Percentiles rank a stretch among this genome's conserved stretches.
These are phyloP conservation scores for Sebastes jordani DNA, from an alignment of 2,797 vertebrate species.

Conservation along the genomic window DNA sequence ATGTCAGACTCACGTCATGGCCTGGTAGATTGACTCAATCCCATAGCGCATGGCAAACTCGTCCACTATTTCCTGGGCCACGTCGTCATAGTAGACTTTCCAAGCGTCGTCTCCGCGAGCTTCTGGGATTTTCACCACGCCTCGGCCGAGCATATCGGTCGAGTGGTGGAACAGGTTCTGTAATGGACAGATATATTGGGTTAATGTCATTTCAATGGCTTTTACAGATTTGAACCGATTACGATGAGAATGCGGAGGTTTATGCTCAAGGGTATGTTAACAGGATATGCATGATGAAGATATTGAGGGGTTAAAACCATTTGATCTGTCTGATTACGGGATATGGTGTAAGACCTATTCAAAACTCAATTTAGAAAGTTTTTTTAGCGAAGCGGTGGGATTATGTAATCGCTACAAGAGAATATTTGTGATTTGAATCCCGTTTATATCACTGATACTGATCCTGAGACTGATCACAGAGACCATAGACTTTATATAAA, in stretches of 20 bases:
- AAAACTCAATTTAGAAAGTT: neutral
- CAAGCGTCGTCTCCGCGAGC: conserved; percentile 94
- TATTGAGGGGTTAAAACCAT: neutral
- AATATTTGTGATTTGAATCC: neutral
- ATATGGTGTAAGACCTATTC: neutral
- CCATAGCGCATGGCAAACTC: conserved; percentile 99
- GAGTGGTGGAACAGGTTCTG: conserved; percentile 97
- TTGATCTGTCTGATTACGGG: neutral
- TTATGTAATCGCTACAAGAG: neutral
- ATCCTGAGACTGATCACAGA: neutral
- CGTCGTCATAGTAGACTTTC: conserved; percentile 98
- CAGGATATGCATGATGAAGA: neutral
- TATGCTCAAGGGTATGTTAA: neutral
- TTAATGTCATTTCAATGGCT: neutral
- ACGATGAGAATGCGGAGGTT: neutral
- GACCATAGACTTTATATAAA: no score
- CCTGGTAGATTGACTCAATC: conserved; percentile 98
- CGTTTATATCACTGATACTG: neutral
- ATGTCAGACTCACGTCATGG: conserved; percentile 94
- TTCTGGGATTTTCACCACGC: conserved; percentile 93
- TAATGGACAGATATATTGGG: conserved; percentile 1
- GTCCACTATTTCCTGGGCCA: conserved; percentile 95
- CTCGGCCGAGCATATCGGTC: conserved; percentile 91
- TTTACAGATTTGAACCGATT: neutral
- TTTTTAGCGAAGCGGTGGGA: neutral